A percentile compares a stretch with the other conserved stretches of the same genome.
Evolutionary conservation across 2,797 vertebrate genomes (phyloP).

Genomic region (Potorous gilbertii): DNA sequence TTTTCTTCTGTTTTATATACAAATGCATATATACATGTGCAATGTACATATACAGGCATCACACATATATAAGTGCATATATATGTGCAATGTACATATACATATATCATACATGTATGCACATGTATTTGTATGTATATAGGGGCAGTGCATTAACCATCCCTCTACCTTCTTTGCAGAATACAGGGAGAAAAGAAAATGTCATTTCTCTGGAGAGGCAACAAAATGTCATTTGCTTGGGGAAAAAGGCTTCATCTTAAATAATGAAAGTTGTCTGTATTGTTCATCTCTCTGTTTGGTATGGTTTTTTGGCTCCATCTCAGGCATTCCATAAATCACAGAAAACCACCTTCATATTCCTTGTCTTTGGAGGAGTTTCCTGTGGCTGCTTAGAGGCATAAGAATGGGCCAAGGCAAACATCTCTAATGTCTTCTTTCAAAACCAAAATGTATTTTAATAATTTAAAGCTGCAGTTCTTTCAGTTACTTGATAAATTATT

Average conservation of each 20-base stretch:
- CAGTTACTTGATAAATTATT: constrained; percentile 83
- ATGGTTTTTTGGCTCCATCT: constrained; percentile 51
- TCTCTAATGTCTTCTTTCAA: constrained; percentile 78
- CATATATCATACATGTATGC: not conserved
- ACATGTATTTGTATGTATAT: not conserved
- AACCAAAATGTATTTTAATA: constrained; percentile 81
- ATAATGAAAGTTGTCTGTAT: constrained; percentile 76
- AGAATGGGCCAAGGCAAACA: constrained; percentile 78
- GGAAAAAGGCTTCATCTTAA: constrained; percentile 69
- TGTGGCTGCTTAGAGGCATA: constrained; percentile 40
- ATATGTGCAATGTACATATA: not conserved
- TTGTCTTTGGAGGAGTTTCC: constrained; percentile 55
- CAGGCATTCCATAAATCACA: constrained; percentile 70
- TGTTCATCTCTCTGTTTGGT: constrained; percentile 63
- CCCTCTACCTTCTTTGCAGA: constrained; percentile 14
- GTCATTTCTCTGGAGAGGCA: constrained; percentile 70
- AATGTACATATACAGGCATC: not conserved
- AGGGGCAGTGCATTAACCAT: not conserved
- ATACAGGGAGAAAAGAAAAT: constrained; percentile 65
- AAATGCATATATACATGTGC: not conserved
- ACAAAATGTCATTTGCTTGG: constrained; percentile 72
- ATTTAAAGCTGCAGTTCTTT: constrained; percentile 80
- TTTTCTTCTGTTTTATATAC: constrained; percentile 25
- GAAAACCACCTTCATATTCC: constrained; percentile 56
- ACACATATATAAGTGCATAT: not conserved